Evolutionary conservation across 2,113 vertebrate species (phyloP), one percentile per base, ranked within the genome.

Genomic region (Ochotona princeps): DNA sequence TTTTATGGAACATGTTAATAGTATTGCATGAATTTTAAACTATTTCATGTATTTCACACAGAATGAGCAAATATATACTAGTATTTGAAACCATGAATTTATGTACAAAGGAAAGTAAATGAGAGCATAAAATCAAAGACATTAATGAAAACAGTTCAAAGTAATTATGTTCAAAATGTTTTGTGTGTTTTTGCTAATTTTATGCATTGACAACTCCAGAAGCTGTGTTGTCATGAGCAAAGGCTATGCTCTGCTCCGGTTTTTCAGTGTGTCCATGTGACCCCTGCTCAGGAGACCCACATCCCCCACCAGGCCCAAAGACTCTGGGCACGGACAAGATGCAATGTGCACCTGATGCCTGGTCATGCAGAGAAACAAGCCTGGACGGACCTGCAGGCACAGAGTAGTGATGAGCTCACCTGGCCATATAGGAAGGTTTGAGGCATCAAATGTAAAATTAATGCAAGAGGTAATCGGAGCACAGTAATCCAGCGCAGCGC

Each of bases 181-280:
- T 80, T 6, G 12, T 23, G 25, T 21, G 18, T 44, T n/a, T 76
- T 44, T n/a, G 28, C 18, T 54, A 38, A 28, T 57, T 54, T n/a
- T 63, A 13, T 57, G 11, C 13, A 76, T 2, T 18, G 57, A 57
- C 63, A 66, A 30, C 7, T 70, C 38, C 54, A 11, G 21, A 75
- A 35, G 5, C 4, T 13, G 1, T 49, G 30, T 23, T 0, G 5
- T 8, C 5, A 14, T 8, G 26, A 44, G 51, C 32, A 75, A 44
- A 13, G 9, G 74, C 18, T 21, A 5, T 1, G 28, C 4, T 1
- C 49, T 44, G 8, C 1, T 8, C 15, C 14, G 6, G 10, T 2
- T 4, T 28, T 38, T 70, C 35, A 23, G 8, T 63, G 70, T 57
- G 13, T 47, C 17, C 76, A 38, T 32, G 30, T 44, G 11, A 17